A percentile compares a stretch with the other conserved stretches of the same genome.
Evolutionary conservation across 2,113 vertebrate genomes (phyloP).

Genomic region (Dromaius novaehollandiae): DNA sequence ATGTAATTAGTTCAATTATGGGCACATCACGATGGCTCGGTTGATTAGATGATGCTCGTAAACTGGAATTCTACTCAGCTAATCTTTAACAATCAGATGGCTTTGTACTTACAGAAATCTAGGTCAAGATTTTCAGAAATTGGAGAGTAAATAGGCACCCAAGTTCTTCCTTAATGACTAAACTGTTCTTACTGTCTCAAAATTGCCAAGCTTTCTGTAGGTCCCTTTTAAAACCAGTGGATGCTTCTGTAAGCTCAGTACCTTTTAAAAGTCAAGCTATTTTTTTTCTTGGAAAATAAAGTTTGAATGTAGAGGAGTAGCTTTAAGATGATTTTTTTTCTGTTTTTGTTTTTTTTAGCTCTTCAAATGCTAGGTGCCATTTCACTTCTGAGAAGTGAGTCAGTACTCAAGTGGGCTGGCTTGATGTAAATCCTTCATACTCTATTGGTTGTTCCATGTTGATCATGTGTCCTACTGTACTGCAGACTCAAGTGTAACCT

Average conservation of each 20-base stretch:
- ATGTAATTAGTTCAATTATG: neutral
- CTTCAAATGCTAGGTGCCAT: neutral
- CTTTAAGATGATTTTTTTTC: neutral
- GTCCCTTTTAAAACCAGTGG: neutral
- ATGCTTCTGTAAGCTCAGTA: neutral
- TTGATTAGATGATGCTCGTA: neutral
- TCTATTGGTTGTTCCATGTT: rapidly evolving
- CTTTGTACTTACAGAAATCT: neutral
- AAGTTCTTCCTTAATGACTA: neutral
- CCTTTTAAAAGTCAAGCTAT: neutral
- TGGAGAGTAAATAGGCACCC: neutral
- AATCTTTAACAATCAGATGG: neutral
- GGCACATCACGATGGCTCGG: neutral
- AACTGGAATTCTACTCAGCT: neutral
- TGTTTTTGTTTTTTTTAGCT: neutral
- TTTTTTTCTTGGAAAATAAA: neutral
- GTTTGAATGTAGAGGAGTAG: neutral
- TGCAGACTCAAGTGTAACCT: neutral
- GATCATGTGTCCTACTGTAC: neutral
- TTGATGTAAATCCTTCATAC: neutral
- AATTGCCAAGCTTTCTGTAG: neutral
- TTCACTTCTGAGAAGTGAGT: neutral
- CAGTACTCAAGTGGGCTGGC: neutral
- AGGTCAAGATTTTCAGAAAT: neutral
- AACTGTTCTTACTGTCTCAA: neutral